phyloP scores from a whole-genome alignment of 2,113 vertebrate species.

The Lepus americanus region DNA sequence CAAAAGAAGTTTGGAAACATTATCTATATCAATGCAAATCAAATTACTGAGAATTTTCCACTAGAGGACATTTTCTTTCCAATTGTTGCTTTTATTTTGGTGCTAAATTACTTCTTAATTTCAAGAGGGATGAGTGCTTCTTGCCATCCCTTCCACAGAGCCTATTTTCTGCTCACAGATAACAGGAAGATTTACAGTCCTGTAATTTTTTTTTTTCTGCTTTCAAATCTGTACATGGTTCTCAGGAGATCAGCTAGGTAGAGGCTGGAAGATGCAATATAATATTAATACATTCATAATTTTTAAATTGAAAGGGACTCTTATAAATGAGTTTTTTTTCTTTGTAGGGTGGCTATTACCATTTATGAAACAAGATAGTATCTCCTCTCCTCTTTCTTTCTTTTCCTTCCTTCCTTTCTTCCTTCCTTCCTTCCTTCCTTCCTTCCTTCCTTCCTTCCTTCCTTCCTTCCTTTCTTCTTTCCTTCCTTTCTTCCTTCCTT shows the following conservation, averaged over 20 bases:
- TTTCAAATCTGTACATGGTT: background rate
- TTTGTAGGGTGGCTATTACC: background rate
- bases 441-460: conserved; percentile 18
- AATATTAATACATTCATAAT: conserved; percentile 14
- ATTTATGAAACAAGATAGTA: background rate
- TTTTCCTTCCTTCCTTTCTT: background rate
- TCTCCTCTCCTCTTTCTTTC: conserved; percentile 34
- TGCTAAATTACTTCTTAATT: conserved; percentile 74
- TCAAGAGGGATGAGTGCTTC: conserved; percentile 29
- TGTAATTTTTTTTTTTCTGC: background rate
- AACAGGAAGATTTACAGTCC: background rate
- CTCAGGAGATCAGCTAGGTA: background rate
- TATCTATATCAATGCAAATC: conserved; percentile 69
- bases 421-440: background rate
- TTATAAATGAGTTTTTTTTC: conserved; percentile 48
- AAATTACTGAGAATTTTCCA: conserved; percentile 75
- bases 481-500: background rate
- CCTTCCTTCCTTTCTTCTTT: conserved; percentile 18
- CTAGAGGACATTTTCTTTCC: conserved; percentile 49
- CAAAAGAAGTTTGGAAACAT: background rate
- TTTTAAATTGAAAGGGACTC: conserved; percentile 65
- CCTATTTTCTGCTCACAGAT: conserved; percentile 10
- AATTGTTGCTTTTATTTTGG: conserved; percentile 66
- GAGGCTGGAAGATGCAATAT: background rate
- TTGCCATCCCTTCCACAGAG: background rate